Conservation (phyloP, 64 coral and sea anemone genomes). For the Pocillopora damicornis region DNA sequence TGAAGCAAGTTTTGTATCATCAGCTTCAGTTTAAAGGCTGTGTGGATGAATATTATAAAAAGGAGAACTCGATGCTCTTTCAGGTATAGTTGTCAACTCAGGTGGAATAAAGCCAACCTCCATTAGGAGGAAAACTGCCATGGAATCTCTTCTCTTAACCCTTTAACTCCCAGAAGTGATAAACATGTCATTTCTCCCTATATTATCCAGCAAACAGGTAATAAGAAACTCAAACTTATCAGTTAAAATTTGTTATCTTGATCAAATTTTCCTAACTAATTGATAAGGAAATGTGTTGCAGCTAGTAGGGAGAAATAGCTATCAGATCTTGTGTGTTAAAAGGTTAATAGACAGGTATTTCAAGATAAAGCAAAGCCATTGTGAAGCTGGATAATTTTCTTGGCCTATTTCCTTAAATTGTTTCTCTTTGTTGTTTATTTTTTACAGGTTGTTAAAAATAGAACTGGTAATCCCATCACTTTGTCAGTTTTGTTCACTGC, state of each 20-base stretch:
- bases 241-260: no score
- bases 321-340: no score
- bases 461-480: constrained; percentile 76
- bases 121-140: background rate
- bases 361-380: no score
- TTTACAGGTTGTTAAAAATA: constrained; percentile 68
- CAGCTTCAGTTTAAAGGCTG: constrained; percentile 65
- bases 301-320: no score
- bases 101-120: background rate
- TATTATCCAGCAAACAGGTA: no score
- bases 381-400: no score
- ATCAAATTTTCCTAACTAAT: no score
- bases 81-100: constrained; percentile 46
- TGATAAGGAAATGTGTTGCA: no score
- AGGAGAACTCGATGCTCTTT: constrained; percentile 80
- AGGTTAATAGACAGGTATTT: no score
- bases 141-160: background rate
- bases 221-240: no score
- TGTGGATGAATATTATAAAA: constrained; percentile 73
- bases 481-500: constrained; percentile 72
- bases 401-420: background rate
- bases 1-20: constrained; percentile 71
- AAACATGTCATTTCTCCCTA: no score
- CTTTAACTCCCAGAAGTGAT: background rate
- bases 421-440: background rate